A percentile compares a stretch with the other conserved stretches of the same genome.
Conservation (phyloP, 2,888 invertebrate genomes). For the Apocheima hispidaria region DNA sequence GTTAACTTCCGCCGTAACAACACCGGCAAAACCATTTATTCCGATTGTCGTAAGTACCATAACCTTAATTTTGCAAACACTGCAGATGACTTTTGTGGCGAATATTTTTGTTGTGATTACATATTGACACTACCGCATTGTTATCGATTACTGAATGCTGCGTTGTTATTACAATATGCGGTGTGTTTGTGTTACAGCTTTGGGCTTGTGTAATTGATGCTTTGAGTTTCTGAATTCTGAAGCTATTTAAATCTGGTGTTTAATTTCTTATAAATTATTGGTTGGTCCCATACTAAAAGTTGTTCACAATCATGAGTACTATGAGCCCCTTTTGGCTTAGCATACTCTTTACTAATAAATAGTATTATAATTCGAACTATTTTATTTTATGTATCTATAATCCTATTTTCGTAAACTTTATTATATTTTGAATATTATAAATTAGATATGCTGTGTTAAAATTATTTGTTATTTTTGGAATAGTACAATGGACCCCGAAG, state of each 20-base stretch:
- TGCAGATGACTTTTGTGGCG: slow-evolving; percentile 31
- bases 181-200: slow-evolving; percentile 50
- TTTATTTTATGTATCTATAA: background rate
- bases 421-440: background rate
- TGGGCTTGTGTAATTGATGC: slow-evolving; percentile 40
- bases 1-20: slow-evolving; percentile 55
- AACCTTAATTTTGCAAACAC: slow-evolving; percentile 48
- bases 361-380: no score
- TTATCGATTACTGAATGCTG: slow-evolving; percentile 71
- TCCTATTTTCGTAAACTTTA: no score
- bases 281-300: no score
- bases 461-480: slow-evolving; percentile 47
- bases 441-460: background rate
- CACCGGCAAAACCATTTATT: slow-evolving; percentile 61
- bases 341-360: no score
- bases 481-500: slow-evolving; percentile 75
- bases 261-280: background rate
- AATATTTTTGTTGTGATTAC: slow-evolving; percentile 41
- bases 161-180: slow-evolving; percentile 51
- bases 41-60: slow-evolving; percentile 72
- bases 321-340: no score
- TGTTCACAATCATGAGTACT: no score
- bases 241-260: background rate
- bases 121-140: slow-evolving; percentile 67
- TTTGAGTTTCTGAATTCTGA: background rate